Conservation (phyloP, 2,888 invertebrate species). For the Hesperia comma region DNA sequence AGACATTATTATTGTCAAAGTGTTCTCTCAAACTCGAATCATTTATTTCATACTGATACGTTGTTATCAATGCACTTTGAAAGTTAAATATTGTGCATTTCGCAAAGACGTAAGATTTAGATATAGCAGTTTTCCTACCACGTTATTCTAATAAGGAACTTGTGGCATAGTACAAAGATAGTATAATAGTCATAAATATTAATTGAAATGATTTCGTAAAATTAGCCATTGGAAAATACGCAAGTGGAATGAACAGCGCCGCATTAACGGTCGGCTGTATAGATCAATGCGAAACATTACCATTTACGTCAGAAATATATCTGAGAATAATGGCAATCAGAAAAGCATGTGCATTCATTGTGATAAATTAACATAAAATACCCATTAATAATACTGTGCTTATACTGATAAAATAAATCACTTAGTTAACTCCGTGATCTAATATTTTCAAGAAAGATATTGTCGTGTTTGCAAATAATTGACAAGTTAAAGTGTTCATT, state of each 20-base stretch:
- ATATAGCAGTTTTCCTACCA: too few species aligned
- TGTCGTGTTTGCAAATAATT: not conserved
- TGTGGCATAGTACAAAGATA: too few species aligned
- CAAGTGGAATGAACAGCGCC: too few species aligned
- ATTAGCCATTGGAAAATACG: constrained; percentile 12
- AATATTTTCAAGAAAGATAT: not conserved
- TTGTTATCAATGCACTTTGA: too few species aligned
- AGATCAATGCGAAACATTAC: constrained; percentile 17
- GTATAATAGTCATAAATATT: not conserved
- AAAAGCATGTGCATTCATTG: constrained; percentile 18
- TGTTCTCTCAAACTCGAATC: too few species aligned
- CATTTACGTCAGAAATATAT: constrained; percentile 26
- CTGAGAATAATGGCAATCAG: not conserved
- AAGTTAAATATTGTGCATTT: too few species aligned
- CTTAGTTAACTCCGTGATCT: not conserved
- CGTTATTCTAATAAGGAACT: too few species aligned
- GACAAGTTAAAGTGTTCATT: too few species aligned
- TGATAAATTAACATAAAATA: constrained; percentile 10
- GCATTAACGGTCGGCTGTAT: not conserved
- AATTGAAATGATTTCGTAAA: not conserved
- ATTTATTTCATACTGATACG: too few species aligned
- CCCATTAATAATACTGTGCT: constrained; percentile 4
- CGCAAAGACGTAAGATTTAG: too few species aligned
- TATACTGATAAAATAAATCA: constrained; percentile 37
- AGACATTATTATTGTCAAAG: too few species aligned